Conservation (phyloP, 2,113 vertebrate genomes). For the Nothoprocta pentlandii region DNA sequence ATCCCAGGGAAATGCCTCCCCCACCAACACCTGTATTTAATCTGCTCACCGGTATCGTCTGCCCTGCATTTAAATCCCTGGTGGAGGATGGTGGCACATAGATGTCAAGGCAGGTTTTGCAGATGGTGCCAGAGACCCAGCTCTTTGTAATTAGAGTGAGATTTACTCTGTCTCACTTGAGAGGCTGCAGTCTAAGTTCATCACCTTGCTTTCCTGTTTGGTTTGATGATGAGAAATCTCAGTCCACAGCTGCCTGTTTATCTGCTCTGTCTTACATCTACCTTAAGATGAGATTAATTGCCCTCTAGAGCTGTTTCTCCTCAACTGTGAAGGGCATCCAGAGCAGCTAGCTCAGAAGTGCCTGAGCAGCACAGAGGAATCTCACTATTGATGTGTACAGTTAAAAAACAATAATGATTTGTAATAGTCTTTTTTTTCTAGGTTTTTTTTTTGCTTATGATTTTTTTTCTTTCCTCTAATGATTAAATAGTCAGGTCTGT, state of each 20-base stretch:
- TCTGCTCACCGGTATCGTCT: background rate
- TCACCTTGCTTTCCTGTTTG: background rate
- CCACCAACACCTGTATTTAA: background rate
- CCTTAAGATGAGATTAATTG: background rate
- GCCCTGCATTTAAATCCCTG: background rate
- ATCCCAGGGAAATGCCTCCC: background rate
- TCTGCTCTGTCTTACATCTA: constrained; percentile 4
- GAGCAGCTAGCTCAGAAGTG: background rate
- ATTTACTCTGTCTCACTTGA: background rate
- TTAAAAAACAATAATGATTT: background rate
- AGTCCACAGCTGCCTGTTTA: background rate
- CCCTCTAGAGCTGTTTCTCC: background rate
- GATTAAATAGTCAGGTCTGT: background rate
- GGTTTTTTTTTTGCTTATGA: background rate
- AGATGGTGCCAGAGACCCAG: background rate
- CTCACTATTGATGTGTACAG: background rate
- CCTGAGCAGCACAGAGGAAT: background rate
- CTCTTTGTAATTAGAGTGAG: background rate
- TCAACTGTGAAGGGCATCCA: background rate
- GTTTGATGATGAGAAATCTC: background rate
- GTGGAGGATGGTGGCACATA: background rate
- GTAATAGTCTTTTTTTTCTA: background rate
- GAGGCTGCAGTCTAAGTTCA: background rate
- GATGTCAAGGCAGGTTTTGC: background rate
- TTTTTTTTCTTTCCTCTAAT: background rate